phyloP scores from a whole-genome alignment of 1,140 invertebrate species.

The Diplogasteroides magnus region DNA sequence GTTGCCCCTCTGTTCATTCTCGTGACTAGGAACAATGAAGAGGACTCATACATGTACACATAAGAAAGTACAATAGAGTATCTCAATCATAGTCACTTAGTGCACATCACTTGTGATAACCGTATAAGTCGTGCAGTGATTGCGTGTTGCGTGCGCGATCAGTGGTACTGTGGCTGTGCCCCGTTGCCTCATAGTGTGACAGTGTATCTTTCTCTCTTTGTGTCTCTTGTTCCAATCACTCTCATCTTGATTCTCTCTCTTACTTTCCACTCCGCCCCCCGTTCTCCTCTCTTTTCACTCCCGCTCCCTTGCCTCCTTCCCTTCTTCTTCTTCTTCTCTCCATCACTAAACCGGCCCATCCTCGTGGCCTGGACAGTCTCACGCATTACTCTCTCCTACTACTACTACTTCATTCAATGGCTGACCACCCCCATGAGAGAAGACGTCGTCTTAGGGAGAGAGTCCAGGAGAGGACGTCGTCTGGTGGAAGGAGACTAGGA shows the following conservation, averaged over 20 bases:
- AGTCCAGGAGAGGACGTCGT: background rate
- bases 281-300: background rate
- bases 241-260: background rate
- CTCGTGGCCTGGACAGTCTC: background rate
- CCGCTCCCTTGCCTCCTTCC: background rate
- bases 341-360: background rate
- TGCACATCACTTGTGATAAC: background rate
- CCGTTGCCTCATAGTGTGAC: too few species aligned
- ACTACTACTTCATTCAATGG: background rate
- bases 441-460: background rate
- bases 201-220: background rate
- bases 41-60: too few species aligned
- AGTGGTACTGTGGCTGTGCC: too few species aligned
- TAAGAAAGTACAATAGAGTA: too few species aligned
- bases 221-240: background rate
- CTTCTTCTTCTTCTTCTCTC: background rate
- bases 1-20: too few species aligned
- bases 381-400: background rate
- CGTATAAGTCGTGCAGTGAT: too few species aligned
- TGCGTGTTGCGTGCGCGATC: too few species aligned
- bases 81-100: too few species aligned
- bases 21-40: too few species aligned
- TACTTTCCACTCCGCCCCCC: too few species aligned
- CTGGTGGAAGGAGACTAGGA: background rate
- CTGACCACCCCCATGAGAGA: too few species aligned